Conservation (phyloP, 1,140 invertebrate genomes). For the Heterodera carotae region DNA sequence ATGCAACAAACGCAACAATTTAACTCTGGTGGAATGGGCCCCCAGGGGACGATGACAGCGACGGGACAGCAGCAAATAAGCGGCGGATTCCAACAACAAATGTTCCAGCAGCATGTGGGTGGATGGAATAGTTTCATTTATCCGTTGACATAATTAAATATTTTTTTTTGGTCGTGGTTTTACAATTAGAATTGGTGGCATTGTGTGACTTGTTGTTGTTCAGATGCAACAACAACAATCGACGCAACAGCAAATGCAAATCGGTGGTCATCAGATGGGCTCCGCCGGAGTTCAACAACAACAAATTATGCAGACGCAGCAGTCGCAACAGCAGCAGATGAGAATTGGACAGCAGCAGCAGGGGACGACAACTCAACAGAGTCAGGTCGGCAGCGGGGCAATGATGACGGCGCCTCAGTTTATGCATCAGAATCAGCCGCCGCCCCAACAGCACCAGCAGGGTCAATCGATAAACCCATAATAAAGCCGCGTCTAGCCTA, state of each 20-base stretch:
- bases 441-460: neutral
- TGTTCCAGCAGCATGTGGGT: neutral
- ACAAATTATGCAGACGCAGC: conserved; percentile 17
- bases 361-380: neutral
- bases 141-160: too few relatives aligned
- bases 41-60: conserved; percentile 2
- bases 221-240: neutral
- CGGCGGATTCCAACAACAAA: neutral
- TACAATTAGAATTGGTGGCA: neutral
- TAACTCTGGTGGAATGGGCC: neutral
- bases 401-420: neutral
- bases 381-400: conserved; percentile 5
- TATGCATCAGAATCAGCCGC: neutral
- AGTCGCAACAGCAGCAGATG: conserved; percentile 25
- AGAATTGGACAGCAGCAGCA: conserved; percentile 14
- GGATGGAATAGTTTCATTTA: neutral
- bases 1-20: conserved; percentile 9
- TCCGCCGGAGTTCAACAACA: conserved; percentile 27
- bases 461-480: conserved; percentile 4
- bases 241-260: conserved; percentile 24
- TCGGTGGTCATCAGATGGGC: conserved; percentile 28
- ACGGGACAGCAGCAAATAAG: neutral
- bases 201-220: neutral
- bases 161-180: too few relatives aligned
- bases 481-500: too few relatives aligned